Evolutionary conservation across 2,888 invertebrate species (phyloP), one percentile per base, ranked within the genome.

Genomic region (Cosmopolites sordidus): DNA sequence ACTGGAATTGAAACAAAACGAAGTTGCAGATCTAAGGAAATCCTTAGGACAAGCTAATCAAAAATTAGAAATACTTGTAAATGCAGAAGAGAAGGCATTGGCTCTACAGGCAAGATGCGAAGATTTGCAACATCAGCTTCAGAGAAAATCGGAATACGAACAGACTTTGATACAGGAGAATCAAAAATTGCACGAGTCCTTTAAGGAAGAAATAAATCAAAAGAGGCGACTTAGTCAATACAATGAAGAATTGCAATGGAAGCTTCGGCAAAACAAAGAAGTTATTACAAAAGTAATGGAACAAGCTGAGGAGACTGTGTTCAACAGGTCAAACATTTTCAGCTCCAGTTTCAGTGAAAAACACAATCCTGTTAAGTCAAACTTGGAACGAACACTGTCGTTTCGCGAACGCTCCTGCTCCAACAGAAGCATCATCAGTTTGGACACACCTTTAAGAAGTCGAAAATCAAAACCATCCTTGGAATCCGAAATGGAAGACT

Each of bases 161-260:
- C 84, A 83, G 80, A 80, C 82, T 64, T 73, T 87, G 11, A 73
- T 80, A 9, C 79, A 80, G 48, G 84, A 91, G 66, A 87, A 90
- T 67, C 82, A 88, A 58, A 79, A 83, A 43, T 75, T 93, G 49
- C 77, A 84, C 30, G 87, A 89, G 58, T 81, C 82, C 1, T 84
- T 85, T 52, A 86, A 86, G 42, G 82, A 89, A 50, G 89, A 92
- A 70, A 77, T 82, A 1, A 86, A 89, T 66, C 87, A 88, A 60
- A 89, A 89, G 65, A 83, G 87, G 56, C 78, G 91, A 1, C 74
- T 92, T 42, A 82, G 83, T 0, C 87, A 89, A 67, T 83, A 89
- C 68, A 93, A 92, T 69, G 95, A 95, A 74, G 91, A 93, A 73
- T 79, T 94, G 1, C 82, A 89, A 64, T 95, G 91, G 83, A 88